Percentiles rank a stretch among this genome's conserved stretches.
Conservation (phyloP, 2,113 vertebrate genomes). For the Oxyura jamaicensis region DNA sequence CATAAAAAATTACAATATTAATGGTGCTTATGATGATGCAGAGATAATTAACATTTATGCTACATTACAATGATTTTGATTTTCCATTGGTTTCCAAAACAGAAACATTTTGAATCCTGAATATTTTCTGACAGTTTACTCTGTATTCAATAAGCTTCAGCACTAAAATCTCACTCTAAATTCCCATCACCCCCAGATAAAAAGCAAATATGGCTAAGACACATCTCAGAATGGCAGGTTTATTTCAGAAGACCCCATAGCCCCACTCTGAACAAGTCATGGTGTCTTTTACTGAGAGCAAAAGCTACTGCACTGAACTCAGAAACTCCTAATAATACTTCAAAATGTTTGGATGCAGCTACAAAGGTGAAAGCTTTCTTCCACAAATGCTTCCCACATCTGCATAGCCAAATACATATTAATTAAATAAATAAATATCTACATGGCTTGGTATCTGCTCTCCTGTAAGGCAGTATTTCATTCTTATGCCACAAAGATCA, state of each 20-base stretch:
- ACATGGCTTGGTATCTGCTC: not conserved
- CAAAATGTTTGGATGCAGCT: not conserved
- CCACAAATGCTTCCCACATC: not conserved
- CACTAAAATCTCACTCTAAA: not conserved
- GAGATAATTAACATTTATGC: not conserved
- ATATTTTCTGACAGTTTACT: not conserved
- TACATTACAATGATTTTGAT: not conserved
- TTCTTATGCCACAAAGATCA: not conserved
- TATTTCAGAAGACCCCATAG: not conserved
- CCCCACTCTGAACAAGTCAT: not conserved
- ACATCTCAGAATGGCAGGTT: accelerated
- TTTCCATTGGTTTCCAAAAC: not conserved
- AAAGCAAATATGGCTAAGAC: not conserved
- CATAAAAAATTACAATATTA: not conserved
- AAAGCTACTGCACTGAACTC: not conserved
- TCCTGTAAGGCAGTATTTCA: not conserved
- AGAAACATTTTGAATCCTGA: not conserved
- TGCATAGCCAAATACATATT: not conserved
- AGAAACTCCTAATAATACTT: not conserved
- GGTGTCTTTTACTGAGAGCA: not conserved
- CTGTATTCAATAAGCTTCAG: not conserved
- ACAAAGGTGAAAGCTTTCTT: not conserved
- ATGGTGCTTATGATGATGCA: not conserved
- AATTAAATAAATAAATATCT: not conserved
- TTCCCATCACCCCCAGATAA: not conserved